Percentiles rank a stretch among this genome's conserved stretches.
phyloP scores from a whole-genome alignment of 2,888 invertebrate species.

The Ischnura elegans region DNA sequence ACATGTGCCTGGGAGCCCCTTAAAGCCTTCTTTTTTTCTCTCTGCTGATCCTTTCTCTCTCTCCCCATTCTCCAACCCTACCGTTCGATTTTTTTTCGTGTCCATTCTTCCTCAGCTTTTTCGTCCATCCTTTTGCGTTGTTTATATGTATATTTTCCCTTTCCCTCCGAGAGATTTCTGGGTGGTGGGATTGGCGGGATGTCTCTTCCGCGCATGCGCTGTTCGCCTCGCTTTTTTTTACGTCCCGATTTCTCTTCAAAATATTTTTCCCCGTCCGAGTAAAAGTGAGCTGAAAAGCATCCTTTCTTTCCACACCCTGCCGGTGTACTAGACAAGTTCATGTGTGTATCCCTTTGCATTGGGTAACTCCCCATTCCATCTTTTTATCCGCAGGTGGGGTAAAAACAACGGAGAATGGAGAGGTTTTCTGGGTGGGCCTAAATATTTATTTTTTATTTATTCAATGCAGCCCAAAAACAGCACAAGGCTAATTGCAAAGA shows the following conservation, averaged over 20 bases:
- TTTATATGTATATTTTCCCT: conserved; percentile 35
- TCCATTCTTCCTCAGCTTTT: not conserved
- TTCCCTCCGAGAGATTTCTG: not conserved
- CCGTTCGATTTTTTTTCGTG: not conserved
- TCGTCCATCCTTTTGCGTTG: not conserved
- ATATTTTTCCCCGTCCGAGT: not conserved
- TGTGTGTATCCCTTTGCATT: no score
- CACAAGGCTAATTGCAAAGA: no score
- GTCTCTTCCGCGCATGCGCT: not conserved
- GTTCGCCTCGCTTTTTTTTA: not conserved
- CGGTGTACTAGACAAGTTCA: not conserved
- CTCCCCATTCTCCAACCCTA: not conserved
- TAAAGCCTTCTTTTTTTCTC: not conserved
- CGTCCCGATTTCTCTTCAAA: not conserved
- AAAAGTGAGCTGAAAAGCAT: not conserved
- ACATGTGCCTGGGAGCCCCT: not conserved
- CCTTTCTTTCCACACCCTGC: not conserved
- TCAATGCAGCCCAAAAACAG: no score
- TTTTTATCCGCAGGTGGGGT: no score
- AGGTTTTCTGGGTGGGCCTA: no score
- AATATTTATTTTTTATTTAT: no score
- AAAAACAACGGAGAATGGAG: no score
- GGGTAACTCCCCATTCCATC: no score
- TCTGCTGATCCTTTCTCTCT: not conserved
- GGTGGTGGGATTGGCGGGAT: not conserved